phyloP scores from a whole-genome alignment of 1,140 invertebrate genomes.

The Cotesia typhae region DNA sequence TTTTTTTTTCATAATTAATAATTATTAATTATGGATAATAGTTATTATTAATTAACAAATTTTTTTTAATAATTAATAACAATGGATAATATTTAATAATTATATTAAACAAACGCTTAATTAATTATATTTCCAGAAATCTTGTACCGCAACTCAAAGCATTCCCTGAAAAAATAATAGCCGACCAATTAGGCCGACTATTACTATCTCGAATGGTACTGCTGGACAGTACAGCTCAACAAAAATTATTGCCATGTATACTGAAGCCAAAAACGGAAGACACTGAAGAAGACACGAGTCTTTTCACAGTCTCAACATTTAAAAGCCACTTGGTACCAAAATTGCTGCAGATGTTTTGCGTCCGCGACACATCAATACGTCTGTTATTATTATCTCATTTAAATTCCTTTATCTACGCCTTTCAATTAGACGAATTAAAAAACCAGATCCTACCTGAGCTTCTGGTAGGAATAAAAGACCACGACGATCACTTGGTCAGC shows the following conservation, averaged over 20 bases:
- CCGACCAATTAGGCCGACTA: slow-evolving; percentile 77
- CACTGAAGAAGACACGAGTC: slow-evolving; percentile 60
- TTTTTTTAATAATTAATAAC: background rate
- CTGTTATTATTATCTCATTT: slow-evolving; percentile 77
- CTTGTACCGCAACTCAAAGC: slow-evolving; percentile 72
- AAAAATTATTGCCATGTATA: slow-evolving; percentile 77
- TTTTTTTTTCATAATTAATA: too few species aligned
- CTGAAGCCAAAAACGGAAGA: slow-evolving; percentile 70
- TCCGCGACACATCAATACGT: slow-evolving; percentile 79
- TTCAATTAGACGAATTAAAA: slow-evolving; percentile 76
- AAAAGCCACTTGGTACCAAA: slow-evolving; percentile 76
- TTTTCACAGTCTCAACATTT: slow-evolving; percentile 74
- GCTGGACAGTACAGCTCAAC: slow-evolving; percentile 79
- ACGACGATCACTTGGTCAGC: slow-evolving; percentile 80
- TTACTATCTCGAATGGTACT: slow-evolving; percentile 84
- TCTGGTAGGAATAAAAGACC: slow-evolving; percentile 84
- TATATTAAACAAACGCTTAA: background rate
- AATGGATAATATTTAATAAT: slow-evolving; percentile 5
- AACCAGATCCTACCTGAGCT: slow-evolving; percentile 78
- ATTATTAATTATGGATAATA: too few species aligned
- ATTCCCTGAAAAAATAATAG: slow-evolving; percentile 81
- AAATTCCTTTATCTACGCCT: slow-evolving; percentile 73
- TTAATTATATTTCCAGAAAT: slow-evolving; percentile 56
- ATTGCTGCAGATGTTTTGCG: slow-evolving; percentile 78
- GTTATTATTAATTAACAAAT: slow-evolving; percentile 15